Conservation (phyloP, 1,140 invertebrate species). For the Armadillidium nasatum region DNA sequence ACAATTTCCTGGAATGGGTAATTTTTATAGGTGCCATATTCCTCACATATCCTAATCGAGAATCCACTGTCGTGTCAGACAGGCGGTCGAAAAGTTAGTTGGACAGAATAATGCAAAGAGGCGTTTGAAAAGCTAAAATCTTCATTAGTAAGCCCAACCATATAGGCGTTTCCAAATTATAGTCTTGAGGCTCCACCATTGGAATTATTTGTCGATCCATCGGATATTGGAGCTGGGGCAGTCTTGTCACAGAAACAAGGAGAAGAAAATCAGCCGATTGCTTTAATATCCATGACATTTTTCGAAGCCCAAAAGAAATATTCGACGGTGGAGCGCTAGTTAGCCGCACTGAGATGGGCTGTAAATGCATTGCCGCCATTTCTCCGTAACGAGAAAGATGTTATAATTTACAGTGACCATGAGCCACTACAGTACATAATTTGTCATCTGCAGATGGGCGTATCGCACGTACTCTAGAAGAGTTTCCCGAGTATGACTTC, state of each 20-base stretch:
- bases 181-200: background rate
- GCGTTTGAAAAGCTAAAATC: background rate
- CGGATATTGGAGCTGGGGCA: slow-evolving; percentile 4
- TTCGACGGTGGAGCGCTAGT: background rate
- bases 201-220: slow-evolving; percentile 5
- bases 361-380: too few species aligned
- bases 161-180: background rate
- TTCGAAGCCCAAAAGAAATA: background rate
- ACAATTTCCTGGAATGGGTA: background rate
- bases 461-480: too few species aligned
- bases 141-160: background rate
- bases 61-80: background rate
- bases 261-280: background rate
- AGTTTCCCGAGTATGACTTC: too few species aligned
- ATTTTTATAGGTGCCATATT: background rate
- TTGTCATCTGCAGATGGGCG: too few species aligned
- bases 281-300: background rate
- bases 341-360: too few species aligned
- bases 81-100: background rate
- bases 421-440: too few species aligned
- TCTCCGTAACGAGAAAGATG: too few species aligned
- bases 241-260: background rate
- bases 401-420: too few species aligned
- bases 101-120: background rate
- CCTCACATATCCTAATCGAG: background rate